Percentiles rank a stretch among this genome's conserved stretches.
These are phyloP conservation scores for Circaetus cinerascens DNA, from an alignment of 2,113 vertebrate genomes.

Conservation along the genomic window DNA sequence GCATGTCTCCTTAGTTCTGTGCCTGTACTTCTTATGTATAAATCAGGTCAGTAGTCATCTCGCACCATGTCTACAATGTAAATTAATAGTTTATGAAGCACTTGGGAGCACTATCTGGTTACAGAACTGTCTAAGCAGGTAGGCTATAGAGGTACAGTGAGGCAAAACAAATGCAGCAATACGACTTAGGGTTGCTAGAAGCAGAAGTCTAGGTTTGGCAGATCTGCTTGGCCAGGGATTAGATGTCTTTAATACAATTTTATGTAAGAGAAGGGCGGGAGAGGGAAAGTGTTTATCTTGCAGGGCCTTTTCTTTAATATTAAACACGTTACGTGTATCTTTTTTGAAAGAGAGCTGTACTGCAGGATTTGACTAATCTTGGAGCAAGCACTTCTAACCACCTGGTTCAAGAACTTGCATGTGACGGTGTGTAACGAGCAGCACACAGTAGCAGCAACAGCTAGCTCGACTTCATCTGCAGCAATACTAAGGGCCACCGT, in stretches of 20 bases:
- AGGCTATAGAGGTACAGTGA: neutral
- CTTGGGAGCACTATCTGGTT: neutral
- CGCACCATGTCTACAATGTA: neutral
- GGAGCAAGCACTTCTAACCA: fast-evolving
- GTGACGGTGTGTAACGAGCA: fast-evolving
- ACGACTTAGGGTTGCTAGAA: neutral
- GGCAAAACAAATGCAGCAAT: neutral
- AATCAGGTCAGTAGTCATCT: neutral
- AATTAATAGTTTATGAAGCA: neutral
- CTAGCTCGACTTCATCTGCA: neutral
- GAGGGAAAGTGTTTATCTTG: neutral
- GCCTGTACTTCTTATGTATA: neutral
- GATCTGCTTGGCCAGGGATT: neutral
- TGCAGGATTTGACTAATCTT: neutral
- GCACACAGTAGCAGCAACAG: neutral
- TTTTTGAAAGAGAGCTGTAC: neutral
- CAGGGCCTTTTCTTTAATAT: neutral
- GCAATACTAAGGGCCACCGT: neutral
- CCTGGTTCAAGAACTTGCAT: neutral
- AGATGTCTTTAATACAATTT: neutral
- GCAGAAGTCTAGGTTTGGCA: neutral
- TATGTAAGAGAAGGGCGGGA: neutral
- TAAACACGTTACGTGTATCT: fast-evolving
- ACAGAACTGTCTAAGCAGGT: neutral
- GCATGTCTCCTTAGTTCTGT: neutral